Base-by-base conservation (phyloP, 2,888 invertebrate species). In the Caenorhabditis japonica region DNA sequence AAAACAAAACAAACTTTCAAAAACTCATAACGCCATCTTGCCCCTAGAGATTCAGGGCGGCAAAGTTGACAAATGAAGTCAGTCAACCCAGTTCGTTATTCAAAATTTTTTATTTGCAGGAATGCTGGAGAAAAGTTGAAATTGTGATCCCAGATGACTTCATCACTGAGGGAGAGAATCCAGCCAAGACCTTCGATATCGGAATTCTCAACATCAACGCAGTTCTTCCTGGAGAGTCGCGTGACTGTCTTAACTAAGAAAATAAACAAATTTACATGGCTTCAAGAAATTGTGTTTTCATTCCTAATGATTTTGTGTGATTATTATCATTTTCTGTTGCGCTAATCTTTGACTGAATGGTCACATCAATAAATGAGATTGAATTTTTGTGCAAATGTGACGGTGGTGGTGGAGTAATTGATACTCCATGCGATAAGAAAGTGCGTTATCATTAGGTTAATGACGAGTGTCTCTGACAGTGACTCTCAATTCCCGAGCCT, bases 121-220 rank as follows among this genome's bases (percentile, higher is more conserved):
- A 84, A 41, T 82, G 84, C 79, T 83, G 82, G 76, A 61, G 84
- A 21, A 84, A 84, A 62, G 77, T 84, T 17, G 69, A 75, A 43
- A 84, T 84, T 34, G 58, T 73, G 33, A 82, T 84, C 41, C 84
- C 84, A 15, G 80, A 83, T 39, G 79, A 77, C 25, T 82, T 73
- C 62, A 75, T 84, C 52, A 75, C 79, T 25, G 81, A 83, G 21
- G 81, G 83, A 21, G 78, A 41, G 0, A 62, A 46, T 13, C 80
- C 84, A 12, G 69, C 59, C n/a, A 82, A 80, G 61, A 76, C 77
- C 8, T 85, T 83, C 55, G 81, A 84, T 47, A 81, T 82, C 27
- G 84, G 84, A 68, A 71, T 78, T 17, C 74, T 85, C 46, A 85
- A 84, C 70, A 71, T 85, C 33, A 76, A 79, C 17, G 84, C 78